A percentile compares a stretch with the other conserved stretches of the same genome.
Conservation (phyloP, 1,140 invertebrate species). For the Telenomus remus region DNA sequence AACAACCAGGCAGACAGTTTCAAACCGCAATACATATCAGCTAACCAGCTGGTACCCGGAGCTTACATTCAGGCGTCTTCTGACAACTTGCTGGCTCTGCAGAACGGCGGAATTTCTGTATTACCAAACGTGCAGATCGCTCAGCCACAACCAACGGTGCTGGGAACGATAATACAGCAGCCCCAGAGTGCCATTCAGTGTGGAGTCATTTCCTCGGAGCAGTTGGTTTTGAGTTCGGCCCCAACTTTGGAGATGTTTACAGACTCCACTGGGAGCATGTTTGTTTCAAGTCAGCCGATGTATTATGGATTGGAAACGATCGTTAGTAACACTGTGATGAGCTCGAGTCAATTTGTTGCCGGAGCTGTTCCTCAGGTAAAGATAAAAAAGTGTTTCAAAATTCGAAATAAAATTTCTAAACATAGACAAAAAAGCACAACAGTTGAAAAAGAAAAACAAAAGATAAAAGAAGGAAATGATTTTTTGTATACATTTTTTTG, state of each 20-base stretch:
- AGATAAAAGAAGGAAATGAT: background rate
- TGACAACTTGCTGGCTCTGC: constrained; percentile 78
- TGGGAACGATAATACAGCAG: constrained; percentile 81
- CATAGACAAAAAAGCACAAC: background rate
- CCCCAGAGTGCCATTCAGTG: constrained; percentile 76
- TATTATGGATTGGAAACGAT: constrained; percentile 89
- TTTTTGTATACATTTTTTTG: background rate
- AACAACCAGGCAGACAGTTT: constrained; percentile 76
- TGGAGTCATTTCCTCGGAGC: constrained; percentile 76
- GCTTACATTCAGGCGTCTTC: constrained; percentile 80
- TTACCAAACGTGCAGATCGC: constrained; percentile 76
- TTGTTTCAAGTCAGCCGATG: constrained; percentile 82
- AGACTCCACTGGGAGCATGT: constrained; percentile 81
- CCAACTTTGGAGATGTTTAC: constrained; percentile 83
- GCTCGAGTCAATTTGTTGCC: constrained; percentile 86
- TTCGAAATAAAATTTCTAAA: background rate
- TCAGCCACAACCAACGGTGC: constrained; percentile 75
- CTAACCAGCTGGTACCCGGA: constrained; percentile 78
- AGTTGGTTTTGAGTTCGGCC: constrained; percentile 80
- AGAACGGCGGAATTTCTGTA: constrained; percentile 79
- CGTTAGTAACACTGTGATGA: constrained; percentile 90
- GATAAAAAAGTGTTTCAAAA: background rate
- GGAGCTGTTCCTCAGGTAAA: constrained; percentile 80
- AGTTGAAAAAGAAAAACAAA: background rate
- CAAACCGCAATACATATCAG: constrained; percentile 79